phyloP scores from a whole-genome alignment of 1,140 invertebrate genomes.

The Drosophila ficusphila region DNA sequence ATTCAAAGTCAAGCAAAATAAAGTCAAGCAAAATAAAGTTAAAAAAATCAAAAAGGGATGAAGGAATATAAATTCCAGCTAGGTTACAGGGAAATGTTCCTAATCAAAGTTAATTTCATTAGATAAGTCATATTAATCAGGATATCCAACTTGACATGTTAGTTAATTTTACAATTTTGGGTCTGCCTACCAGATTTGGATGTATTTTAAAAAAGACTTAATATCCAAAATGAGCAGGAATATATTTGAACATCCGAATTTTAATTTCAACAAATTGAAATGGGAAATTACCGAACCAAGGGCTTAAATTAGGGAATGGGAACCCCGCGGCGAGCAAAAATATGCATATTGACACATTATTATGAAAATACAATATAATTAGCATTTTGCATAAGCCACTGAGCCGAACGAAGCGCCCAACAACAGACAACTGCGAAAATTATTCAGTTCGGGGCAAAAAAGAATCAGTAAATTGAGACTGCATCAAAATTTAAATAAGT shows the following conservation, averaged over 20 bases:
- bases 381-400: slow-evolving; percentile 71
- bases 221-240: slow-evolving; percentile 3
- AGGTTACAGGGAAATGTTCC: too few relatives aligned
- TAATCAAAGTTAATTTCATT: too few relatives aligned
- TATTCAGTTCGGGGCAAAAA: slow-evolving; percentile 34
- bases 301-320: slow-evolving; percentile 45
- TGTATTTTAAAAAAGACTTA: slow-evolving; percentile 39
- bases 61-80: too few relatives aligned
- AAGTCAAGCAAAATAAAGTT: not conserved
- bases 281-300: not conserved
- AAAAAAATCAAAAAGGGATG: too few relatives aligned
- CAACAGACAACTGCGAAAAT: slow-evolving; percentile 37
- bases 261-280: slow-evolving; percentile 42
- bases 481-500: slow-evolving; percentile 50
- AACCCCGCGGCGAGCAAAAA: slow-evolving; percentile 1
- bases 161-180: slow-evolving; percentile 5
- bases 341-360: slow-evolving; percentile 69
- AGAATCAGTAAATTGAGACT: slow-evolving; percentile 1
- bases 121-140: not conserved
- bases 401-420: slow-evolving; percentile 32
- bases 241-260: slow-evolving; percentile 11
- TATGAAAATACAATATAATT: slow-evolving; percentile 75
- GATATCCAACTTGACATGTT: not conserved
- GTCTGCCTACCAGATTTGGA: not conserved
- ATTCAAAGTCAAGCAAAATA: not conserved